Evolutionary conservation across 2,113 vertebrate species (phyloP).

Genomic region (Grus americana): DNA sequence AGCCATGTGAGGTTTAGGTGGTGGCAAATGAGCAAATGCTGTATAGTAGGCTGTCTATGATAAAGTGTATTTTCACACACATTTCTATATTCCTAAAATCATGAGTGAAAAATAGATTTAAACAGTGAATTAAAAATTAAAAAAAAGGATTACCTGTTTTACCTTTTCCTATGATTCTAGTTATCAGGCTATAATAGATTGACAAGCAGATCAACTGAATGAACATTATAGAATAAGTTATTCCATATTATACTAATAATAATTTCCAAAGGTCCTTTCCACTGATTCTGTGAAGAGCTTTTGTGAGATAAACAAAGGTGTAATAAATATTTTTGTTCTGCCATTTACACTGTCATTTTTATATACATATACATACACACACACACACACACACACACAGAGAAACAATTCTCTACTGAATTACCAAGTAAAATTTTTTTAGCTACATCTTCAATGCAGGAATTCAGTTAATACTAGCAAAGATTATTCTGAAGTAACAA

Average conservation of each 20-base stretch:
- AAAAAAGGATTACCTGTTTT: background rate
- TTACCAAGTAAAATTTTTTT: background rate
- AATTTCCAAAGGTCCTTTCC: background rate
- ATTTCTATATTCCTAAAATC: background rate
- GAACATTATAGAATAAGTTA: background rate
- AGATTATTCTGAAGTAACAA: background rate
- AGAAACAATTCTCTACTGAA: background rate
- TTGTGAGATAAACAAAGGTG: background rate
- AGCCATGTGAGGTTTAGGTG: background rate
- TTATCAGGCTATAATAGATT: background rate
- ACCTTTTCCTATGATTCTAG: background rate
- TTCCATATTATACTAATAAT: background rate
- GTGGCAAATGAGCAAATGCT: background rate
- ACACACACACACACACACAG: background rate
- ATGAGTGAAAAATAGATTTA: background rate
- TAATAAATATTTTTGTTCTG: background rate
- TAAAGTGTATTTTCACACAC: background rate
- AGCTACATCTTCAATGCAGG: background rate
- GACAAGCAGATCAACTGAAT: background rate
- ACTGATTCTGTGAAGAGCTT: background rate
- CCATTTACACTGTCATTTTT: background rate
- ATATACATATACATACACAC: background rate
- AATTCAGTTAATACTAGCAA: background rate
- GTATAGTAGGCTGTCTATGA: background rate
- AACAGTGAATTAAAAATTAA: background rate